Evolutionary conservation across 2,113 vertebrate genomes (phyloP).

Genomic region (Myrmecobius fasciatus): DNA sequence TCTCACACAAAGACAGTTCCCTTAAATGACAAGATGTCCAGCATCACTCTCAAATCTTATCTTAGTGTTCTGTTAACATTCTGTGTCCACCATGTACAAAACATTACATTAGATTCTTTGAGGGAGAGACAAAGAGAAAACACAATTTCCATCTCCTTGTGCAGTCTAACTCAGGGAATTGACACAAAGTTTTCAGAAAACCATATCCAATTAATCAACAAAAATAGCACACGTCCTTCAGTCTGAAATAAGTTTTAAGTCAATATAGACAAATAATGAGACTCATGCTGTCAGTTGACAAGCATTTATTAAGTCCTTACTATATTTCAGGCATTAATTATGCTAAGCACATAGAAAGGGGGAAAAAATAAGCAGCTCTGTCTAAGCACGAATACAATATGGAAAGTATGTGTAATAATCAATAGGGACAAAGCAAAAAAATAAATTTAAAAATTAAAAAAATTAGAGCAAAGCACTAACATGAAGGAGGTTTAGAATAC

Average conservation of each 20-base stretch:
- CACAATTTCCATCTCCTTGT: neutral
- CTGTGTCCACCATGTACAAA: neutral
- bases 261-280: neutral
- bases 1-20: neutral
- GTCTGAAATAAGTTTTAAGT: neutral
- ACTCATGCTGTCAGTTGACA: neutral
- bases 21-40: slow-evolving; percentile 18
- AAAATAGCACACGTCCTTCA: neutral
- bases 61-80: neutral
- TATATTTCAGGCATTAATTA: neutral
- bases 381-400: neutral
- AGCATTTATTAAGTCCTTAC: neutral
- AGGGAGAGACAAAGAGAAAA: neutral
- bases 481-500: neutral
- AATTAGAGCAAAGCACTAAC: neutral
- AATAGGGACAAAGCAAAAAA: neutral
- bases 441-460: too few relatives aligned
- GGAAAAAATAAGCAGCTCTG: neutral
- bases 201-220: neutral
- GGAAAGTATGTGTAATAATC: neutral
- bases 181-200: neutral
- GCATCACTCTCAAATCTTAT: neutral
- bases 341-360: neutral
- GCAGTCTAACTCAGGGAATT: neutral
- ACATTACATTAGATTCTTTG: neutral